phyloP scores from a whole-genome alignment of 2,797 vertebrate species.

The Hylomyscus alleni region DNA sequence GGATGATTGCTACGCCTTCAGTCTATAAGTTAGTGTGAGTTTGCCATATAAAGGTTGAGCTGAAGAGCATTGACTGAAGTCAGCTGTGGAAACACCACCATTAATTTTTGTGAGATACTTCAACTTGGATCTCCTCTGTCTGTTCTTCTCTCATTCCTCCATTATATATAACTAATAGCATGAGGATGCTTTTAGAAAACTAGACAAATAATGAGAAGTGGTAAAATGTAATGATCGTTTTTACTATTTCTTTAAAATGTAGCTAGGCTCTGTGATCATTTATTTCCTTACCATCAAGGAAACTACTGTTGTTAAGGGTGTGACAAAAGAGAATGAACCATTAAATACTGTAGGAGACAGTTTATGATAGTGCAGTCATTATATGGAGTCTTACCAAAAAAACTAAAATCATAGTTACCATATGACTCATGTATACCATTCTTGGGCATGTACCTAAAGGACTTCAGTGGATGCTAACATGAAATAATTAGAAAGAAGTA shows the following conservation, averaged over 20 bases:
- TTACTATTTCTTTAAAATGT: not conserved
- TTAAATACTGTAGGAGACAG: too few species aligned
- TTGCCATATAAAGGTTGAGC: not conserved
- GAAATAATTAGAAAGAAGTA: not conserved
- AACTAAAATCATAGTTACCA: not conserved
- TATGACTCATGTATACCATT: not conserved
- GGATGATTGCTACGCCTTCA: rapidly evolving
- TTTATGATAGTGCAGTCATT: not conserved
- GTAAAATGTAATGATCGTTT: not conserved
- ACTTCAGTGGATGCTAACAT: too few species aligned
- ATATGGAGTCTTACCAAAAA: not conserved
- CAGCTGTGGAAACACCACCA: not conserved
- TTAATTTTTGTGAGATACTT: not conserved
- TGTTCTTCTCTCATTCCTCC: not conserved
- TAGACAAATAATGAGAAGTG: not conserved
- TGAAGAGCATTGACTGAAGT: not conserved
- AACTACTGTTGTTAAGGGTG: too few species aligned
- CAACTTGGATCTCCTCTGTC: not conserved
- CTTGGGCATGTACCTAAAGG: not conserved
- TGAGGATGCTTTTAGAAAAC: not conserved
- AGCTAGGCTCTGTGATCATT: not conserved
- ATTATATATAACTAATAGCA: not conserved
- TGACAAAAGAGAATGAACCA: too few species aligned
- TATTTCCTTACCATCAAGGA: not conserved
- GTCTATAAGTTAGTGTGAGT: not conserved